Base-by-base conservation (phyloP, 2,113 vertebrate species). In the Heteronetta atricapilla region DNA sequence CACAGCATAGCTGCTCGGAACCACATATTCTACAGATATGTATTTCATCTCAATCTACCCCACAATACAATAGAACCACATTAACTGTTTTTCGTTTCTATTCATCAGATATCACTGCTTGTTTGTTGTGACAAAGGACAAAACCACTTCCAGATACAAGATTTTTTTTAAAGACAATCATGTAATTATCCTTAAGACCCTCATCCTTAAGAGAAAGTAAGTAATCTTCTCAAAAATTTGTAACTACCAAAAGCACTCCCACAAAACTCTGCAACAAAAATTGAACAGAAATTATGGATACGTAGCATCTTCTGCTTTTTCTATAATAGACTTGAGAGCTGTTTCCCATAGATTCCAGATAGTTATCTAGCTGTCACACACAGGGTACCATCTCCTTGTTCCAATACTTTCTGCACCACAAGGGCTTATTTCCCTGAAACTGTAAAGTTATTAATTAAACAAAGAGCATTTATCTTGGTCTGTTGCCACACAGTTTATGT, bases 41-140 rank as follows among this genome's bases (percentile, higher is more conserved):
- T 6, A 20, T 69, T 80, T 93, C 15, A 68, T 36, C 46, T 31
- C 66, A 46, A 38, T 60, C 26, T 60, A 73, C 29, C 46, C 20
- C 8, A 64, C 0, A 0, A 55, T 19, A 23, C 3, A 26, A 34
- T 2, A 21, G 40, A 76, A 66, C 44, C n/a, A 25, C 4, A 6
- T 63, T 13, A 85, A 69, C 38, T 77, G 8, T 6, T 69, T 46
- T 40, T 44, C 26, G 36, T 46, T 77, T 60, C 33, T 22, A 62
- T 81, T 77, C 38, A 58, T 11, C 77, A 38, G 58, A 58, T 6
- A 15, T 7, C 31, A 33, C 14, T 70, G 16, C 11, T 78, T 70
- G 36, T 11, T 75, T 38, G 29, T 56, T 63, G 15, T 23, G 34
- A 10, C 36, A 62, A 79, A 78, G 56, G 75, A 88, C 26, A 72